Base-by-base conservation (phyloP, 2,797 vertebrate genomes). In the Chelmon rostratus region DNA sequence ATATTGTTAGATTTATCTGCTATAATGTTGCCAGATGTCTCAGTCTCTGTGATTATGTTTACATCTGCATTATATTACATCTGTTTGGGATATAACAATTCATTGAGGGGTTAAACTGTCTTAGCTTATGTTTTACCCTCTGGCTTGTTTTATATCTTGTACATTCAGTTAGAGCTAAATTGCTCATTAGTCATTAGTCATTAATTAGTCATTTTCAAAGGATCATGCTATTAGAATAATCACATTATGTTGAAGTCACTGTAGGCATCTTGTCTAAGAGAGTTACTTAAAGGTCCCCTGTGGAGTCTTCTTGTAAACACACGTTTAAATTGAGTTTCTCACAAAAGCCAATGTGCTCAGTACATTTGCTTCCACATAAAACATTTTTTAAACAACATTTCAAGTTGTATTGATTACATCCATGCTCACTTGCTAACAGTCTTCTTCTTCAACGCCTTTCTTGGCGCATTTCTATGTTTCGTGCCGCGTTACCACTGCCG, bases 31-130 rank as follows among this genome's bases (percentile, higher is more conserved):
- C 23, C 61, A n/a, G 59, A 65, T 71, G 23, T 38, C 54, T 47
- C 21, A 56, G 49, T 56, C 15, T 47, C 47, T 68, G 23, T 56
- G 46, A 46, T 58, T 70, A 19, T 68, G 23, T 69, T 63, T 44
- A 47, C 6, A 31, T 40, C 21, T n/a, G n/a, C n/a, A n/a, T n/a
- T n/a, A n/a, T n/a, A n/a, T n/a, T n/a, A n/a, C n/a, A n/a, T n/a
- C n/a, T n/a, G n/a, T n/a, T n/a, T n/a, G n/a, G n/a, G n/a, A n/a
- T n/a, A n/a, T 5, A 52, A 44, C 1, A 59, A 59, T 44, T 21
- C 44, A 52, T n/a, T 47, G 0, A 58, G 28, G 7, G 25, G 61
- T 25, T 21, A 35, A 74, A 73, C 5, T 3, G 16, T 16, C 5
- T 56, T 56, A 16, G 35, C 6, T 25, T 5, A 21, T 28, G 11